phyloP scores from a whole-genome alignment of 2,797 vertebrate genomes.

The Sylvia borin region DNA sequence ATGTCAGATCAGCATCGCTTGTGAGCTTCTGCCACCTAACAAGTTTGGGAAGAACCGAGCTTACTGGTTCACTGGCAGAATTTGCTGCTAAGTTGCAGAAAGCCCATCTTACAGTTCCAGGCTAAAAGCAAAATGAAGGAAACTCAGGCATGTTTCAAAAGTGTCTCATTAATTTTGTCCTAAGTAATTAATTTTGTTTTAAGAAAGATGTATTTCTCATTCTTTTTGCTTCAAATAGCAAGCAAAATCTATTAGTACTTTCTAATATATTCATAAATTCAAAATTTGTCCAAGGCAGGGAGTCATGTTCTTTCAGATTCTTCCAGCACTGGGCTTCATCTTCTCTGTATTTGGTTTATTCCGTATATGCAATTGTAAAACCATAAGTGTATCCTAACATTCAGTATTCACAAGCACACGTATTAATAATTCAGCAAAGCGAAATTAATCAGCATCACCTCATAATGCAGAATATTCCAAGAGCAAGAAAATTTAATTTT shows the following conservation, averaged over 20 bases:
- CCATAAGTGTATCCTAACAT: background rate
- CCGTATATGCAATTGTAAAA: background rate
- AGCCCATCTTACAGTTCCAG: background rate
- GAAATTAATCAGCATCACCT: background rate
- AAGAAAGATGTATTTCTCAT: background rate
- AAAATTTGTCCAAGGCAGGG: background rate
- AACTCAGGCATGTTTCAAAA: background rate
- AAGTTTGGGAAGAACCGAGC: conserved; percentile 25
- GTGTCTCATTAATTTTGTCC: background rate
- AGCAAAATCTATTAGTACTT: background rate
- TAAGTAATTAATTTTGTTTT: background rate
- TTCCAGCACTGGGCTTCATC: background rate
- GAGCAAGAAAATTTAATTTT: background rate
- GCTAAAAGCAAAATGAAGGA: background rate
- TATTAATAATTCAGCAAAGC: background rate
- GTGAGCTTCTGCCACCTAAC: conserved; percentile 29
- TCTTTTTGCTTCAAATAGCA: background rate
- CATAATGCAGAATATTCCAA: background rate
- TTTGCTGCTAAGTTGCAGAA: background rate
- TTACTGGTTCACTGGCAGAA: background rate
- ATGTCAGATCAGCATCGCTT: background rate
- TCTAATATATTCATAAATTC: background rate
- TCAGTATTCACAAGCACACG: background rate
- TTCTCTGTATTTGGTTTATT: background rate
- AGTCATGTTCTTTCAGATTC: background rate